A percentile compares a stretch with the other conserved stretches of the same genome.
Conservation (phyloP, 1,140 invertebrate species). For the Sesamia nonagrioides region DNA sequence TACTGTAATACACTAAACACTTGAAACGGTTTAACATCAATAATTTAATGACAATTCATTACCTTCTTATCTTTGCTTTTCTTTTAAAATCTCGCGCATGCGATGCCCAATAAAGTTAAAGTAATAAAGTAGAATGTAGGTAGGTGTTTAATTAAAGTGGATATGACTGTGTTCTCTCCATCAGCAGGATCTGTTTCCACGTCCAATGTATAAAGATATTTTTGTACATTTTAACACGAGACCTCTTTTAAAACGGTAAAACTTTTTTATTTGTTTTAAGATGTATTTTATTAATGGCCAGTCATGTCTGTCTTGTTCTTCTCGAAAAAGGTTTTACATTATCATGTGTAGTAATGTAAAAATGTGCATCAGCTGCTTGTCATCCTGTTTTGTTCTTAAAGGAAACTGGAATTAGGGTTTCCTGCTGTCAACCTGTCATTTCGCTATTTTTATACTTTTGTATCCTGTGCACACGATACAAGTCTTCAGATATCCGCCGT, state of each 20-base stretch:
- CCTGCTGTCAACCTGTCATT: constrained; percentile 23
- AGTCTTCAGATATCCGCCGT: neutral
- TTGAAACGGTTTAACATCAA: neutral
- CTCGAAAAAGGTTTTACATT: neutral
- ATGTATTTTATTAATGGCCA: constrained; percentile 1
- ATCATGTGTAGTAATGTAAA: neutral
- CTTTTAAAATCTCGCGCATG: no score
- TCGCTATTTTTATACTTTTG: constrained; percentile 21
- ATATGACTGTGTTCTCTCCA: neutral
- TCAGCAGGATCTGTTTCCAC: constrained; percentile 17
- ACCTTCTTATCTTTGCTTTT: neutral
- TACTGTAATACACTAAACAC: constrained; percentile 13
- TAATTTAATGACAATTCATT: neutral
- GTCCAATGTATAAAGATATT: neutral
- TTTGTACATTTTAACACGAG: neutral
- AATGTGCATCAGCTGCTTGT: constrained; percentile 20
- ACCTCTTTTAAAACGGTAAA: neutral
- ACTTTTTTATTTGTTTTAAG: neutral
- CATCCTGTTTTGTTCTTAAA: constrained; percentile 9
- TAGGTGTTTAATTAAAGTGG: neutral
- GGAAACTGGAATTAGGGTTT: constrained; percentile 38
- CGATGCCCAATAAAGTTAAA: neutral
- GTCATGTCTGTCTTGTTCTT: neutral
- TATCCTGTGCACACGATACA: constrained; percentile 27
- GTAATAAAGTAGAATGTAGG: constrained; percentile 10